Evolutionary conservation across 1,140 invertebrate genomes (phyloP).

Genomic region (Tenebrio molitor): DNA sequence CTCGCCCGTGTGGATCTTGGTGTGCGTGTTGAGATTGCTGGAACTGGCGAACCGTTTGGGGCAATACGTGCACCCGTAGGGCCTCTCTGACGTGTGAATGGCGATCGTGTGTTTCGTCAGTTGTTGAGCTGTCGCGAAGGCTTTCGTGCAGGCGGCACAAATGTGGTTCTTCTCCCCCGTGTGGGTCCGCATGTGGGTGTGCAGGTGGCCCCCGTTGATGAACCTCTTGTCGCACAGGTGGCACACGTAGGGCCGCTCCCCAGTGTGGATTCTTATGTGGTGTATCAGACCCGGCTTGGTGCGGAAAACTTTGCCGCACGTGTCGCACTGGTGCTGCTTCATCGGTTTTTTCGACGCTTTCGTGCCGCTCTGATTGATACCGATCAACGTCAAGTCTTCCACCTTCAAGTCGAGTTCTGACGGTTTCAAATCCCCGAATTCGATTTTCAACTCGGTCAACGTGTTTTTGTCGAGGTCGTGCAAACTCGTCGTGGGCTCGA

Average conservation of each 20-base stretch:
- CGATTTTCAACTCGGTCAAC: constrained; percentile 53
- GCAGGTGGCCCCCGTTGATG: constrained; percentile 66
- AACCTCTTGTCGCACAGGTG: constrained; percentile 75
- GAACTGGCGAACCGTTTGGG: constrained; percentile 65
- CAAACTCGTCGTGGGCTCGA: constrained; percentile 41
- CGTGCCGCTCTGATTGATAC: background rate
- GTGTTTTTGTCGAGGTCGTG: constrained; percentile 50
- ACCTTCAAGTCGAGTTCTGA: constrained; percentile 53
- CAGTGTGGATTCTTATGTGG: constrained; percentile 70
- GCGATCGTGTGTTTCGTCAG: constrained; percentile 73
- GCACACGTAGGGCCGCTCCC: constrained; percentile 74
- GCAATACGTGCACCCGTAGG: constrained; percentile 71
- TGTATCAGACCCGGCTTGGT: constrained; percentile 63
- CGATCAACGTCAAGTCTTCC: constrained; percentile 52
- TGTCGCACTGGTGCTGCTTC: constrained; percentile 63
- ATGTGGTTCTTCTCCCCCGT: constrained; percentile 75
- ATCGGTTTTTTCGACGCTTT: constrained; percentile 49
- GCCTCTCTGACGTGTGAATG: constrained; percentile 77
- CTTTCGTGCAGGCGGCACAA: constrained; percentile 71
- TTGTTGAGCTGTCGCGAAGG: constrained; percentile 70
- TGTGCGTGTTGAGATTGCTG: constrained; percentile 65
- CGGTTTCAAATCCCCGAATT: constrained; percentile 51
- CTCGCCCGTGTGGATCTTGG: constrained; percentile 72
- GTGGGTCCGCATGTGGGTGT: constrained; percentile 69
- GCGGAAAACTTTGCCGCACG: constrained; percentile 63